phyloP scores from a whole-genome alignment of 1,140 invertebrate genomes.

The Chrysoperla carnea region DNA sequence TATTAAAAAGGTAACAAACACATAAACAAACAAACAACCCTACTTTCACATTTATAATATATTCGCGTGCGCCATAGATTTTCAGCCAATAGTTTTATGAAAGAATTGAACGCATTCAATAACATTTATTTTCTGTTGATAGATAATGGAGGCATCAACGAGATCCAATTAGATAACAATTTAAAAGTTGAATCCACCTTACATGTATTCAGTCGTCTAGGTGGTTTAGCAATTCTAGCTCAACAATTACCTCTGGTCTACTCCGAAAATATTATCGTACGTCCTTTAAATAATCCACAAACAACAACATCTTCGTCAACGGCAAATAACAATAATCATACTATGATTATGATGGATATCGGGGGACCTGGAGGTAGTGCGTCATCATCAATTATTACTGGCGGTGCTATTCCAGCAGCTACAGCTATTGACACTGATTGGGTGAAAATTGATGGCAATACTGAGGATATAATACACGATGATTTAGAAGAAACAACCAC shows the following conservation, averaged over 20 bases:
- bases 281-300: slow-evolving; percentile 19
- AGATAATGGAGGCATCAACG: no score
- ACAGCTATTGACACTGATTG: slow-evolving; percentile 44
- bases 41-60: no score
- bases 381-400: no score
- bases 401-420: slow-evolving; percentile 15
- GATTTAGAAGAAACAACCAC: slow-evolving; percentile 30
- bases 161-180: no score
- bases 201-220: slow-evolving; percentile 66
- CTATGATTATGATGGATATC: no score
- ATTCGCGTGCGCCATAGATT: no score
- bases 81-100: no score
- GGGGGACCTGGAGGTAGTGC: no score
- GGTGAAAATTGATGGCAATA: slow-evolving; percentile 44
- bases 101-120: no score
- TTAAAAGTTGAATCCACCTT: slow-evolving; percentile 25
- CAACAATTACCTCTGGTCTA: slow-evolving; percentile 72
- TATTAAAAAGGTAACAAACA: no score
- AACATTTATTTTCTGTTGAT: no score
- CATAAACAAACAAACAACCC: no score
- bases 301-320: slow-evolving; percentile 18
- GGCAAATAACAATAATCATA: slow-evolving; percentile 20
- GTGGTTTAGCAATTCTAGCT: slow-evolving; percentile 73
- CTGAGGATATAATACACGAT: slow-evolving; percentile 51
- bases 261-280: slow-evolving; percentile 41